phyloP scores from a whole-genome alignment of 2,113 vertebrate genomes.

The Urocynchramus pylzowi region DNA sequence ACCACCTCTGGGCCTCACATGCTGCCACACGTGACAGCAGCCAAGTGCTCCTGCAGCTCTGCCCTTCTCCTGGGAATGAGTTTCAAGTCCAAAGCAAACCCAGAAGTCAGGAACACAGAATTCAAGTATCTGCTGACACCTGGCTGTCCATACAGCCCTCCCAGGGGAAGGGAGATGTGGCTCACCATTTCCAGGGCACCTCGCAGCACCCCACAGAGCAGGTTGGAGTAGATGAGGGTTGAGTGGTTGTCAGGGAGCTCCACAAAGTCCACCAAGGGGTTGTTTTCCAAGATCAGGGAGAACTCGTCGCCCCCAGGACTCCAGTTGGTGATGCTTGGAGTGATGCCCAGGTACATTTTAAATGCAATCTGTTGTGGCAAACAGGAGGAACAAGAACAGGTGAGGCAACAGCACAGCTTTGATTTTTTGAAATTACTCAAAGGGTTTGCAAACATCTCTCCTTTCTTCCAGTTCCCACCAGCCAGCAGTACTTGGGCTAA shows the following conservation, averaged over 20 bases:
- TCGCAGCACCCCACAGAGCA: slow-evolving; percentile 91
- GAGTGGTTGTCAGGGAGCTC: slow-evolving; percentile 97
- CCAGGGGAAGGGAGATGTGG: background rate
- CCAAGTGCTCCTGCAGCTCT: background rate
- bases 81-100: background rate
- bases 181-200: slow-evolving; percentile 97
- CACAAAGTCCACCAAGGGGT: slow-evolving; percentile 96
- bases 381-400: background rate
- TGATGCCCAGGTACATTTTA: slow-evolving; percentile 97
- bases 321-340: slow-evolving; percentile 98
- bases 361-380: slow-evolving; percentile 85
- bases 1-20: background rate
- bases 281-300: slow-evolving; percentile 96
- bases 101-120: accelerated
- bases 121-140: background rate
- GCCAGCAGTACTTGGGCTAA: background rate
- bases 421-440: background rate
- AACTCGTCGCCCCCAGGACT: slow-evolving; percentile 96
- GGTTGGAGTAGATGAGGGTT: slow-evolving; percentile 92
- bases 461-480: background rate
- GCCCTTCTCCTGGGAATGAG: background rate
- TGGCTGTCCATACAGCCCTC: background rate
- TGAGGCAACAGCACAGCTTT: background rate
- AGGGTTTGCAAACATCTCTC: background rate
- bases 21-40: background rate